A percentile compares a stretch with the other conserved stretches of the same genome.
Evolutionary conservation across 2,888 invertebrate species (phyloP).

Genomic region (Cephus pulcher): DNA sequence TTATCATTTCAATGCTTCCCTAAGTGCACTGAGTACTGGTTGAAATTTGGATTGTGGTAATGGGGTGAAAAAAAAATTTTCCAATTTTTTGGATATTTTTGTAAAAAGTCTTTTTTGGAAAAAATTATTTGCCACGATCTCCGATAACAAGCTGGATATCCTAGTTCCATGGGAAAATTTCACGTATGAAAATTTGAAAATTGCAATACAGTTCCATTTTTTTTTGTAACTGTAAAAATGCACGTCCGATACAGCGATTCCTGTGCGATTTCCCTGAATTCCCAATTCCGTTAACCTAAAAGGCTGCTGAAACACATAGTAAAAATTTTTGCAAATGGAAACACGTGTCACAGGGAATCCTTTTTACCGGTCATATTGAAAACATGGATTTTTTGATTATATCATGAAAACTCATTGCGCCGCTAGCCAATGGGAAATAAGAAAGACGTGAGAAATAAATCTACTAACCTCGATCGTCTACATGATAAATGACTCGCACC

Average conservation of each 20-base stretch:
- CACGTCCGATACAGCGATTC: neutral
- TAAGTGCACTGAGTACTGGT: neutral
- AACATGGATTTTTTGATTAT: neutral
- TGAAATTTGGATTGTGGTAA: neutral
- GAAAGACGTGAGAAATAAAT: neutral
- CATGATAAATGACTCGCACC: neutral
- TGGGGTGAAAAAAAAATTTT: neutral
- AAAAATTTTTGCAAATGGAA: neutral
- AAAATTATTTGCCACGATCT: neutral
- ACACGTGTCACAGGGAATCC: neutral
- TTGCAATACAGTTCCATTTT: neutral
- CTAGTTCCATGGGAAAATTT: neutral
- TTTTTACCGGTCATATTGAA: neutral
- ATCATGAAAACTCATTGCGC: neutral
- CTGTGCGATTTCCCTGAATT: neutral
- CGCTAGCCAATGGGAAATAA: neutral
- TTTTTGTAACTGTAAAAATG: neutral
- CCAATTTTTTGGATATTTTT: neutral
- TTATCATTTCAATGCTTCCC: neutral
- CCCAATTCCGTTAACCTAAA: neutral
- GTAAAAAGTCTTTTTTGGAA: neutral
- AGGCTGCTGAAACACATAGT: neutral
- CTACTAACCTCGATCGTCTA: neutral
- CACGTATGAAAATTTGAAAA: neutral
- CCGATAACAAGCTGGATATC: neutral